Evolutionary conservation across 2,113 vertebrate species (phyloP).

Genomic region (Hiodon alosoides): DNA sequence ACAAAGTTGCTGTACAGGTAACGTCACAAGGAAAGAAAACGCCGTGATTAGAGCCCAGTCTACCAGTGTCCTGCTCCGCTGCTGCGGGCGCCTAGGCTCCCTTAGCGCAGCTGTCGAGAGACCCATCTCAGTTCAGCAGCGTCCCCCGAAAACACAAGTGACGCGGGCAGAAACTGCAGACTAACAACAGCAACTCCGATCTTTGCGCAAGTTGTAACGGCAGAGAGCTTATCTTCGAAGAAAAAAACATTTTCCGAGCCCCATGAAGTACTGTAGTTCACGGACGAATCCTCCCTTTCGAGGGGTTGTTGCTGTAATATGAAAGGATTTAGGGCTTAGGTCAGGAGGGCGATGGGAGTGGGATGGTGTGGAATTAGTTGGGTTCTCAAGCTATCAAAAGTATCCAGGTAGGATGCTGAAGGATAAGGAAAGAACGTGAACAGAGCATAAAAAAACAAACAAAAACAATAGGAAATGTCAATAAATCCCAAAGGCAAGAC

Average conservation of each 20-base stretch:
- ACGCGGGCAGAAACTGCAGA: slow-evolving; percentile 43
- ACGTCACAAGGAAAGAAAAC: slow-evolving; percentile 62
- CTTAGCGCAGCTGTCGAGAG: slow-evolving; percentile 44
- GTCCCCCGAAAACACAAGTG: slow-evolving; percentile 44
- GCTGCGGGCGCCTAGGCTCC: slow-evolving; percentile 54
- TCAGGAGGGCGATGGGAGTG: slow-evolving; percentile 14
- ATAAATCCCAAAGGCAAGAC: slow-evolving; percentile 34
- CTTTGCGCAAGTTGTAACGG: slow-evolving; percentile 45
- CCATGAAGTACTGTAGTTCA: slow-evolving; percentile 56
- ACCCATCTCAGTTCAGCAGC: slow-evolving; percentile 59
- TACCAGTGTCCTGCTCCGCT: slow-evolving; percentile 57
- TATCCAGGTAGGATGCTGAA: slow-evolving; percentile 39
- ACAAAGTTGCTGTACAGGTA: slow-evolving; percentile 78
- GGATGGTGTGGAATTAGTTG: neutral
- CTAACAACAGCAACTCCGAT: slow-evolving; percentile 52
- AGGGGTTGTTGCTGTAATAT: slow-evolving; percentile 33
- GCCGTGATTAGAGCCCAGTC: slow-evolving; percentile 65
- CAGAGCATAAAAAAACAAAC: slow-evolving; percentile 28
- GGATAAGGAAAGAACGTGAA: slow-evolving; percentile 25
- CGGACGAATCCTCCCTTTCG: slow-evolving; percentile 50
- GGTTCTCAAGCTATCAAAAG: neutral
- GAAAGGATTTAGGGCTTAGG: slow-evolving; percentile 14
- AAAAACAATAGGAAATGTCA: slow-evolving; percentile 27
- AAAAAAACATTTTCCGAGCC: slow-evolving; percentile 64
- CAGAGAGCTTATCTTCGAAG: slow-evolving; percentile 48